phyloP scores from a whole-genome alignment of 2,797 vertebrate species.

The Platyrinchus mystaceus region DNA sequence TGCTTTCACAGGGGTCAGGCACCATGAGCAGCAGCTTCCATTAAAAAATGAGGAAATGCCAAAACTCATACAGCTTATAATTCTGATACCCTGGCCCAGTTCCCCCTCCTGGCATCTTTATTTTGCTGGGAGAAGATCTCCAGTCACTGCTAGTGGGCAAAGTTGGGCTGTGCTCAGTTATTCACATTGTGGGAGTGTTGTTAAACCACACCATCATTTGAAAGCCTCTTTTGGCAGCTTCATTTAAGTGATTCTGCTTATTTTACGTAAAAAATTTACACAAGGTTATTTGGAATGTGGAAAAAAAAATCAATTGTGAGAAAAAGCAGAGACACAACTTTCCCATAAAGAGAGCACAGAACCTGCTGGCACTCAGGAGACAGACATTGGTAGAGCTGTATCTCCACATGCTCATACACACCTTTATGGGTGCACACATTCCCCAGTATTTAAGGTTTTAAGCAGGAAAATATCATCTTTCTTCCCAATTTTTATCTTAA shows the following conservation, averaged over 20 bases:
- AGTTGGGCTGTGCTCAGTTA: neutral
- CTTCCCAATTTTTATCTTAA: neutral
- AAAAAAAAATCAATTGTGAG: neutral
- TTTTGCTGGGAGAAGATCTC: neutral
- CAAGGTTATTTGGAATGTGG: neutral
- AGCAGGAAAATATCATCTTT: neutral
- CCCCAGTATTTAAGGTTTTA: neutral
- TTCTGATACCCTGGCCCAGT: neutral
- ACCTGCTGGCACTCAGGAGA: neutral
- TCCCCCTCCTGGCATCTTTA: neutral
- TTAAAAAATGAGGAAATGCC: neutral
- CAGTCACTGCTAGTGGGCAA: neutral
- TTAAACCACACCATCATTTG: neutral
- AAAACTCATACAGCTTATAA: neutral
- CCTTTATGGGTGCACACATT: neutral
- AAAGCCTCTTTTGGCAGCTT: neutral
- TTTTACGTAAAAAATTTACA: neutral
- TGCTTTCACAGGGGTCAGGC: neutral
- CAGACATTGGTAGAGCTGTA: neutral
- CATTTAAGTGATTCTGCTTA: neutral
- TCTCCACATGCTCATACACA: accelerated
- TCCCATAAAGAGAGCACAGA: neutral
- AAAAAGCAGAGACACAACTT: neutral
- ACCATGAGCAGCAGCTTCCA: neutral
- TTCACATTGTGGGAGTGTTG: accelerated